Conservation (phyloP, 2,797 vertebrate species). For the Oreonectes daqikongensis region DNA sequence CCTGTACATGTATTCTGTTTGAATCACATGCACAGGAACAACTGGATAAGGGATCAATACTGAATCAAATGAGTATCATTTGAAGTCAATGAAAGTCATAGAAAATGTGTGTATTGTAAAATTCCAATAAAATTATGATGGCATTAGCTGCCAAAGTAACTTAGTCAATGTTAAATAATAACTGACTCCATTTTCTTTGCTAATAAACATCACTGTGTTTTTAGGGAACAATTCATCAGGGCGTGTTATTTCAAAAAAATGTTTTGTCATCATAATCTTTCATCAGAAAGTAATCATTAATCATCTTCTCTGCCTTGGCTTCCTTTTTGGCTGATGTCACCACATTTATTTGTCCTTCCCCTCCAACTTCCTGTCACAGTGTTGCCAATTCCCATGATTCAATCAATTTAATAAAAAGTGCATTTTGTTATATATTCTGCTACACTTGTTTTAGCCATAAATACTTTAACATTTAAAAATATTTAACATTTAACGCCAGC, state of each 20-base stretch:
- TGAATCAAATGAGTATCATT: slow-evolving; percentile 55
- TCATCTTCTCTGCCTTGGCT: background rate
- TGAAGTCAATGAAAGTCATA: slow-evolving; percentile 56
- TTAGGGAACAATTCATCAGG: background rate
- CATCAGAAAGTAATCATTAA: background rate
- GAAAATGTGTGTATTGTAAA: background rate
- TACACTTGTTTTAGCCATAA: background rate
- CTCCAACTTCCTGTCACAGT: background rate
- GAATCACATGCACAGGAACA: slow-evolving; percentile 45
- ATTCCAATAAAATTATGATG: slow-evolving; percentile 36
- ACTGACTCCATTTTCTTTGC: background rate
- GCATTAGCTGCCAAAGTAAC: background rate
- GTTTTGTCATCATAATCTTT: background rate
- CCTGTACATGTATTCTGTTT: slow-evolving; percentile 36
- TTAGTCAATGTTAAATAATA: background rate
- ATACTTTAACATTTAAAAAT: background rate
- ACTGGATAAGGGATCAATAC: slow-evolving; percentile 60
- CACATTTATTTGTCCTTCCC: background rate
- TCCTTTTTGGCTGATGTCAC: background rate
- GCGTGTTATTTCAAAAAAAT: background rate
- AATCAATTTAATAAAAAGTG: background rate
- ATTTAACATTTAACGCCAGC: background rate
- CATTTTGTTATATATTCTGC: background rate
- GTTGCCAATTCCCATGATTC: background rate
- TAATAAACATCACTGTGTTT: background rate